Evolutionary conservation across 2,888 invertebrate genomes (phyloP), one percentile per base, ranked within the genome.

Genomic region (Neocrepidodera transversa): DNA sequence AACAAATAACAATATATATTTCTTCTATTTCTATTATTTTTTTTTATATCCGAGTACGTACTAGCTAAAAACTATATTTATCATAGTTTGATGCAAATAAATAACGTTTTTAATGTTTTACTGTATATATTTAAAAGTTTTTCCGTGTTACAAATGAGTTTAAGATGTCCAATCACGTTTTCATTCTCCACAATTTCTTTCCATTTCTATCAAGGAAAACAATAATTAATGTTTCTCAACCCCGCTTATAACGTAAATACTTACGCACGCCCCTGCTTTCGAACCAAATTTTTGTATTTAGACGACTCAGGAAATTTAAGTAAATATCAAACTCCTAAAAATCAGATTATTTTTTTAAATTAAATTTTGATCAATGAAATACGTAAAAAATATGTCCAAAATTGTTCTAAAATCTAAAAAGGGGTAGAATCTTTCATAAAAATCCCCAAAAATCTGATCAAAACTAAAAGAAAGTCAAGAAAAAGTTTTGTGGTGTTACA

Each of bases 311-410:
- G 14, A 45, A 23, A 13, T 40, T 51, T 17, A 3, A 28, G 26
- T n/a, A 26, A 7, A 8, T 38, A 40, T 51, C 51, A 40, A 51
- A 40, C 17, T 40, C 40, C 35, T 30, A 28, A 51, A 51, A 51
- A 51, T 4, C 13, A 51, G 2, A 45, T 45, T 36, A 10, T 11
- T 23, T 42, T 40, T 42, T 18, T 6, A 45, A 45, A 45, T 8
- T 23, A 42, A n/a, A 42, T 40, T 32, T 4, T 17, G 23, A 2
- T 13, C 20, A 20, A 43, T 6, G 13, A 7, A 43, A 6, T 5
- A 4, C n/a, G 2, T 20, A 20, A n/a, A 43, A 36, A 36, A 14
- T 14, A 13, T 36, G n/a, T 42, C 11, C n/a, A 30, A 30, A 7
- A 7, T 30, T 6, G 10, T n/a, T 30, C n/a, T 30, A n/a, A 30